Conservation (phyloP, 2,797 vertebrate species). For the Denticeps clupeoides region DNA sequence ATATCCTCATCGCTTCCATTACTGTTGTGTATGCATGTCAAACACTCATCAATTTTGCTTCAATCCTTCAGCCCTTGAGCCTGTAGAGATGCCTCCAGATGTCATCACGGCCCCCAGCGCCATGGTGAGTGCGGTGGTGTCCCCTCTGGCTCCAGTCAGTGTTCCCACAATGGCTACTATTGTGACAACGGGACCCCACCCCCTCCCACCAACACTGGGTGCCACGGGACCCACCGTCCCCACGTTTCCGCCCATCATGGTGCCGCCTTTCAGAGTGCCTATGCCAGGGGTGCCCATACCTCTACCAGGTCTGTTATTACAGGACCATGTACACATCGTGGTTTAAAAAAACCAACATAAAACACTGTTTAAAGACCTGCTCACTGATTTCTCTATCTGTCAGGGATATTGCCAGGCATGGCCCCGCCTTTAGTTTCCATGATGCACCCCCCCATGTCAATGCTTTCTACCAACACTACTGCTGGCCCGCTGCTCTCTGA, state of each 20-base stretch:
- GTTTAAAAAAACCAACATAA: no score
- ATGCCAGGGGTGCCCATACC: conserved; percentile 98
- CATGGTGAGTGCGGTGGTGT: conserved; percentile 70
- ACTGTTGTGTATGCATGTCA: no score
- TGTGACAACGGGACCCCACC: conserved; percentile 67
- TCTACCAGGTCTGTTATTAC: conserved; percentile 75
- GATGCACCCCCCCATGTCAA: conserved; percentile 91
- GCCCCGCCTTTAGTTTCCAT: conserved; percentile 92
- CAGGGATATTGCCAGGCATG: conserved; percentile 94
- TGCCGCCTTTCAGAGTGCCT: conserved; percentile 97
- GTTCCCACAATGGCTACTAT: conserved; percentile 81
- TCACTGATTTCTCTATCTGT: no score
- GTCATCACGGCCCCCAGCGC: conserved; percentile 75
- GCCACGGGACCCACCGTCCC: conserved; percentile 50
- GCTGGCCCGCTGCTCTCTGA: conserved; percentile 77
- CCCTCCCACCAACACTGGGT: conserved; percentile 55
- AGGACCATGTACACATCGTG: no score
- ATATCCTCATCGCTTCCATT: background rate
- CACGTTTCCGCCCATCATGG: conserved; percentile 95
- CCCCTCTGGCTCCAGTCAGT: conserved; percentile 80
- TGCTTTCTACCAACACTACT: conserved; percentile 75
- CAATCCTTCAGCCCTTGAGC: conserved; percentile 60
- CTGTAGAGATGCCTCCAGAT: conserved; percentile 76
- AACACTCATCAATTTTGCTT: background rate
- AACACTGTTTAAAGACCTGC: no score